Conservation (phyloP, 2,888 invertebrate genomes). For the Choristoneura rosaceana region DNA sequence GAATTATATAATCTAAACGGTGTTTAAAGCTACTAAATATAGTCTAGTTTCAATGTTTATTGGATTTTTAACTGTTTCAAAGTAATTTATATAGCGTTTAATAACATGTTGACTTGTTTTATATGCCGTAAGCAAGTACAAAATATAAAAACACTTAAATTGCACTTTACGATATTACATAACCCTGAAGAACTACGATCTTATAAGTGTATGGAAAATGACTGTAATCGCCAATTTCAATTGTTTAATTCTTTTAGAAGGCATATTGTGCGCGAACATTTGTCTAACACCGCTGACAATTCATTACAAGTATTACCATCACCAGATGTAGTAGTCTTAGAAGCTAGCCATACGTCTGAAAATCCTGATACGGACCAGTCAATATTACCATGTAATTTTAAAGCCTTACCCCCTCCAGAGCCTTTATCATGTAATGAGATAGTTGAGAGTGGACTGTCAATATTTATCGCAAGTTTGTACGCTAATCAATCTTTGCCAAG, state of each 20-base stretch:
- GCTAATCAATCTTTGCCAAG: constrained; percentile 5
- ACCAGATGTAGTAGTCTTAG: constrained; percentile 6
- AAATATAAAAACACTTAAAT: background rate
- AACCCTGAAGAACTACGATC: constrained; percentile 7
- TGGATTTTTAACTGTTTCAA: no score
- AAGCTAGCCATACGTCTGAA: constrained; percentile 6
- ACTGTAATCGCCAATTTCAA: constrained; percentile 8
- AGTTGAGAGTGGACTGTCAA: constrained; percentile 9
- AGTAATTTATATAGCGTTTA: no score
- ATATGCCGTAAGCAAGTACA: no score
- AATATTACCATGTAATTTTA: constrained; percentile 2
- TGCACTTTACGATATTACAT: constrained; percentile 6
- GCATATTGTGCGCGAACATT: constrained; percentile 5
- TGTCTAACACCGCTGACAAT: constrained; percentile 7
- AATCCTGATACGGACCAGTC: background rate
- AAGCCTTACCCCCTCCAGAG: constrained; percentile 1
- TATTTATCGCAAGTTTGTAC: constrained; percentile 6
- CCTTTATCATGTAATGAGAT: background rate
- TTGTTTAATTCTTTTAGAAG: constrained; percentile 17
- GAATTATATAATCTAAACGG: no score
- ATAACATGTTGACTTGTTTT: no score
- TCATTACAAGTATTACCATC: background rate
- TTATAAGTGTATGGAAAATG: constrained; percentile 3
- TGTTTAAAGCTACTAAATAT: no score
- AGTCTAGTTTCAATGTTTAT: no score